These are phyloP conservation scores for Pseudochromis fuscus DNA, from an alignment of 2,797 vertebrate genomes.

Conservation along the genomic window DNA sequence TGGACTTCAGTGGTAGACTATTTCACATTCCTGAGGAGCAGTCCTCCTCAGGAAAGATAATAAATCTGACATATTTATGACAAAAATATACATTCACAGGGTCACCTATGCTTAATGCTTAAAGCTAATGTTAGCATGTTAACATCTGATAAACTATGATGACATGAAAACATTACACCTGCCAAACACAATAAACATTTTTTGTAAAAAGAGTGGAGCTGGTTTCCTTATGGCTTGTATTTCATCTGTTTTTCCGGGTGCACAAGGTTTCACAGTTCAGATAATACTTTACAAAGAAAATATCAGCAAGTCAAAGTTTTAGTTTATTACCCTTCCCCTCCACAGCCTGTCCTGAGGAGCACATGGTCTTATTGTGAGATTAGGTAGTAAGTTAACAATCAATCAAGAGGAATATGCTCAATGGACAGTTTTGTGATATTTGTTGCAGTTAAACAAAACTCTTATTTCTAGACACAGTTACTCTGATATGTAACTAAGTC, in stretches of 20 bases:
- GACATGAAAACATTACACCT: no score
- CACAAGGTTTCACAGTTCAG: background rate
- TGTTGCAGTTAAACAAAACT: background rate
- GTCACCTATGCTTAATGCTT: no score
- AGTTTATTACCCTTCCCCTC: background rate
- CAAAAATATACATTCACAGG: no score
- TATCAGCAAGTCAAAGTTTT: background rate
- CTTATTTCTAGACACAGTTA: background rate
- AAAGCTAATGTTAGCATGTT: no score
- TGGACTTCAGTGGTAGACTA: background rate
- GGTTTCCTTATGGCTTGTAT: no score
- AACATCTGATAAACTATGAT: background rate
- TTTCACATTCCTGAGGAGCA: background rate
- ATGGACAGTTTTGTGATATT: background rate
- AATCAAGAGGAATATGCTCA: conserved; percentile 4
- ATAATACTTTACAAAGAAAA: conserved; percentile 4
- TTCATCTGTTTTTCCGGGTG: no score
- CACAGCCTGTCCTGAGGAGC: background rate
- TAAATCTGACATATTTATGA: background rate
- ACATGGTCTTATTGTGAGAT: background rate
- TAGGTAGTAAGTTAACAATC: background rate
- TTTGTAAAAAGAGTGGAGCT: background rate
- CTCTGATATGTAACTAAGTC: background rate
- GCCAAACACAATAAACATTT: background rate
- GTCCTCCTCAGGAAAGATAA: background rate